Conservation (phyloP, 2,113 vertebrate genomes). For the Anthoscopus minutus region DNA sequence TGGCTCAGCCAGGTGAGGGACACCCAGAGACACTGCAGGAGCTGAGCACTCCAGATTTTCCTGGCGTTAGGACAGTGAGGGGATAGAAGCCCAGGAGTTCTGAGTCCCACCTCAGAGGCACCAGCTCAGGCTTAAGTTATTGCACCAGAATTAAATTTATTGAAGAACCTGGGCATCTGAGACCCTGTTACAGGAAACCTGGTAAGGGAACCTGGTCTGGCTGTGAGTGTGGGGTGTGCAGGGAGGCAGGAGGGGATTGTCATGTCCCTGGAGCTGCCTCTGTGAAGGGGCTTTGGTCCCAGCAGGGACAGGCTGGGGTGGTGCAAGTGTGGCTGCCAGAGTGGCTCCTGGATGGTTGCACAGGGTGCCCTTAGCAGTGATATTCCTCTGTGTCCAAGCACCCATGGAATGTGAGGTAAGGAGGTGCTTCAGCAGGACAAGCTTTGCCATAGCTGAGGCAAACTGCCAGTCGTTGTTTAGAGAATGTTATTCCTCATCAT, state of each 20-base stretch:
- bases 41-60: not conserved
- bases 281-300: not conserved
- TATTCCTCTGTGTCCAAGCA: too few relatives aligned
- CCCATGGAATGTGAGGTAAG: not conserved
- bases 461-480: not conserved
- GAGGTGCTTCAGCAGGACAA: not conserved
- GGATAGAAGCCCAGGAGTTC: not conserved
- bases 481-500: not conserved
- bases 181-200: too few relatives aligned
- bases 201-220: not conserved
- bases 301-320: too few relatives aligned
- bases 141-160: not conserved
- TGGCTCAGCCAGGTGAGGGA: not conserved
- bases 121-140: not conserved
- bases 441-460: not conserved
- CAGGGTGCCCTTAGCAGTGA: too few relatives aligned
- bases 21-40: too few relatives aligned
- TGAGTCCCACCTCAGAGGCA: too few relatives aligned
- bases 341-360: too few relatives aligned
- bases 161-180: too few relatives aligned
- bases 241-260: too few relatives aligned
- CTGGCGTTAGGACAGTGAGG: not conserved
- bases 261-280: not conserved
- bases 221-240: not conserved
- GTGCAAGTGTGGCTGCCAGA: rapidly evolving